These are phyloP conservation scores for Hemicentrotus pulcherrimus DNA, from an alignment of 35 echinoderm and acorn worm genomes.

Conservation along the genomic window DNA sequence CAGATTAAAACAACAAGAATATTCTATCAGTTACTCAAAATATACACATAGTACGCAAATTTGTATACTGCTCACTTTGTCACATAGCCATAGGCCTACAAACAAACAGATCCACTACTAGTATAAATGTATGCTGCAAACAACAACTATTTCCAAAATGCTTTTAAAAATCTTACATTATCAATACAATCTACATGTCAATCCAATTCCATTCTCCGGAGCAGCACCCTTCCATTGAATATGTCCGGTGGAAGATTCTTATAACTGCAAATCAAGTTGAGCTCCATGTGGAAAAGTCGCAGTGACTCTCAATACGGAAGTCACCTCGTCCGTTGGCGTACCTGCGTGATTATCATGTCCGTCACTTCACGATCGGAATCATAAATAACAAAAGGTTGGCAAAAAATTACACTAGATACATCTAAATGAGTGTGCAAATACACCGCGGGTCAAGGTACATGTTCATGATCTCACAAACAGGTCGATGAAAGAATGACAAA, in stretches of 20 bases:
- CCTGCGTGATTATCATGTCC: not conserved
- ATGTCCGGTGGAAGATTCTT: not conserved
- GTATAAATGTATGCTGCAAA: not conserved
- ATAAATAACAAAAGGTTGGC: not conserved
- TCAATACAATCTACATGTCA: not conserved
- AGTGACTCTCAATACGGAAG: not conserved
- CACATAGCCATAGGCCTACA: no score
- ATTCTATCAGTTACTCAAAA: no score
- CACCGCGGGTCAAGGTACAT: not conserved
- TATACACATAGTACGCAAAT: no score
- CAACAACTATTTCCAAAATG: not conserved
- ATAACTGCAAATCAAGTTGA: not conserved
- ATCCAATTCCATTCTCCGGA: not conserved
- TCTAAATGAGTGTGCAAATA: not conserved
- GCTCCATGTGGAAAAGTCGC: not conserved
- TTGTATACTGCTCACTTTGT: not conserved
- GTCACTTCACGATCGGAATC: not conserved
- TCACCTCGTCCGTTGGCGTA: not conserved
- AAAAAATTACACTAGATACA: not conserved
- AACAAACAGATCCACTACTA: no score
- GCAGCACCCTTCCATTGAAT: not conserved
- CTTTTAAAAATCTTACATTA: not conserved
- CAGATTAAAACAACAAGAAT: no score
- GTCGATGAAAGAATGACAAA: no score
- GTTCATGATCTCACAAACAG: not conserved